Evolutionary conservation across 2,113 vertebrate species (phyloP).

Genomic region (Etheostoma spectabile): DNA sequence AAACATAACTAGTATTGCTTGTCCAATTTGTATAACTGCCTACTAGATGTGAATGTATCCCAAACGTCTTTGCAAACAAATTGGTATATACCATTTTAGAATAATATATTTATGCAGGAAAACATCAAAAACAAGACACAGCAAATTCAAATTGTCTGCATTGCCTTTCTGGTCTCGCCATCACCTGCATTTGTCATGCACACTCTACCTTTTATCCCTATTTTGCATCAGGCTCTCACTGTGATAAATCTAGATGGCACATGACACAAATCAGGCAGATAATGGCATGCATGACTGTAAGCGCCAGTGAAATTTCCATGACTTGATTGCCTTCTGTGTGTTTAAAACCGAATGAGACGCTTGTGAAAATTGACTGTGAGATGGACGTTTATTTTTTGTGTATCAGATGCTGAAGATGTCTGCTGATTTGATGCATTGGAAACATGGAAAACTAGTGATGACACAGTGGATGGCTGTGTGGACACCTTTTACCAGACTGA

Average conservation of each 20-base stretch:
- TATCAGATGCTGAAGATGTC: constrained; percentile 5
- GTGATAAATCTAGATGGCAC: constrained; percentile 20
- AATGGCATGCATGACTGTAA: constrained; percentile 25
- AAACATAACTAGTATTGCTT: background rate
- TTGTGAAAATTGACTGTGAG: constrained; percentile 9
- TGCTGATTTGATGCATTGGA: background rate
- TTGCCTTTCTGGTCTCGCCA: background rate
- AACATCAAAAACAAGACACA: background rate
- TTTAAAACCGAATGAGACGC: constrained; percentile 10
- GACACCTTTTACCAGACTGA: background rate
- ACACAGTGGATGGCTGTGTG: background rate
- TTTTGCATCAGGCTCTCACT: constrained; percentile 35
- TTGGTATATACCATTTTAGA: background rate
- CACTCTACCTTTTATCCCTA: constrained; percentile 10
- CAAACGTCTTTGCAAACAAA: background rate
- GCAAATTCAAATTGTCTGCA: background rate
- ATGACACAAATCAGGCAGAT: constrained; percentile 25
- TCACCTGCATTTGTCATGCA: constrained; percentile 16
- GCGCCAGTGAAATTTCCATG: background rate
- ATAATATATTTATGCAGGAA: background rate
- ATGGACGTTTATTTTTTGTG: background rate
- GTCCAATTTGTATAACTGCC: background rate
- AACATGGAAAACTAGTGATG: constrained; percentile 8
- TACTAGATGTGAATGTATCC: background rate
- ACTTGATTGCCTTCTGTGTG: constrained; percentile 1